phyloP scores from a whole-genome alignment of 2,888 invertebrate species.

The Deilephila elpenor region DNA sequence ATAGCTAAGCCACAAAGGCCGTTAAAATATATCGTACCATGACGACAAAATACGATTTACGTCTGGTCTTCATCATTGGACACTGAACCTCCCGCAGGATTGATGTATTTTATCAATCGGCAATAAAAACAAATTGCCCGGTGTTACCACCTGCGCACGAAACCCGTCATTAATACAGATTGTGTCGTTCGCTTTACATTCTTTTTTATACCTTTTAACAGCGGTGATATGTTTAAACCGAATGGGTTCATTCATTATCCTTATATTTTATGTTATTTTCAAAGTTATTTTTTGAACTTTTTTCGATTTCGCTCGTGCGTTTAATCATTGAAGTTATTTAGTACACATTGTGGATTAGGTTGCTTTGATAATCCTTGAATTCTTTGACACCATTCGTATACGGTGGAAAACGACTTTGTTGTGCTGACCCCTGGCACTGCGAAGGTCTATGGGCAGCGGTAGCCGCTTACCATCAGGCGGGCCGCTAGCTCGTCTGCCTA shows the following conservation, averaged over 20 bases:
- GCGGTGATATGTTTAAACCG: slow-evolving; percentile 1
- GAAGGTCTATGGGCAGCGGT: no score
- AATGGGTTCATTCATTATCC: background rate
- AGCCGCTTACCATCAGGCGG: no score
- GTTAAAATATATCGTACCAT: no score
- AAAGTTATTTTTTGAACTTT: background rate
- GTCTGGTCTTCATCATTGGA: background rate
- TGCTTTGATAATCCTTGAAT: no score
- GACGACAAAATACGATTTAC: no score
- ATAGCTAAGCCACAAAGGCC: no score
- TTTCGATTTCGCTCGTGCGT: background rate
- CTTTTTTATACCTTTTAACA: background rate
- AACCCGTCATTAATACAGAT: slow-evolving; percentile 13
- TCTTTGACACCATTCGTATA: no score
- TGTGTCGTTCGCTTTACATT: slow-evolving; percentile 12
- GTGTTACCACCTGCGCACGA: background rate
- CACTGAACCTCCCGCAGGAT: background rate
- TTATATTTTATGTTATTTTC: background rate
- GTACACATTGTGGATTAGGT: no score
- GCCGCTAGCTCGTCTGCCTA: no score
- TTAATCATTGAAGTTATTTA: no score
- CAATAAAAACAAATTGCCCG: slow-evolving; percentile 7
- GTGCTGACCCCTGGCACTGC: no score
- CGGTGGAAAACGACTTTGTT: no score
- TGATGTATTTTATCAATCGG: background rate